Base-by-base conservation (phyloP, 2,888 invertebrate genomes). In the Archips xylosteana region DNA sequence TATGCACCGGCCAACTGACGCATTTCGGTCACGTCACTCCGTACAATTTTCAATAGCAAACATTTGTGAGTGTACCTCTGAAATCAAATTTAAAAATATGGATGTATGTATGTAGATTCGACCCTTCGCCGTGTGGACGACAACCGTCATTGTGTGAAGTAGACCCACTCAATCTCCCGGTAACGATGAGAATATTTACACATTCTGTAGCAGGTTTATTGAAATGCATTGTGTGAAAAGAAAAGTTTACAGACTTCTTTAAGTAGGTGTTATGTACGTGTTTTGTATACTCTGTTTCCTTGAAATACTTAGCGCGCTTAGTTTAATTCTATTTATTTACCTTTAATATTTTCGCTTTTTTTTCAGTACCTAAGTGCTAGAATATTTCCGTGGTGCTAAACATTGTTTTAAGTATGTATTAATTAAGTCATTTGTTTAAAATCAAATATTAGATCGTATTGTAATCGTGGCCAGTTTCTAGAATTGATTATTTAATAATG, bases 21-120 rank as follows among this genome's bases (percentile, higher is more conserved):
- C 87, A 87, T 91, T 92, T 92, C 87, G 86, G 89, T 92, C 92
- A 92, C 93, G 92, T 90, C 90, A 90, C 86, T 83, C 84, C 84
- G 83, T 87, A 87, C 92, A 91, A 93, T 92, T 93, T 94, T 89
- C 92, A 92, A 93, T 92, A 87, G 94, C 90, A 94, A 94, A 94
- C 92, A 94, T 94, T 94, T 90, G 94, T 88, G 76, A 90, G 86
- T 83, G 83, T 78, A 76, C 76, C 80, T 88, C 86, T 84, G 85
- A 92, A 94, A 94, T 94, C 93, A 92, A 92, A 94, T 94, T 94
- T 93, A 92, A 93, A 89, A 93, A 92, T 92, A 91, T 92, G 89
- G 89, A 90, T 90, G 92, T 92, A 90, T 89, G 89, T 87, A 91
- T 90, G 89, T 88, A 90, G 87, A 90, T 89, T 83, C 84, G 81